phyloP scores from a whole-genome alignment of 2,797 vertebrate species.

The Smutsia temminckii region DNA sequence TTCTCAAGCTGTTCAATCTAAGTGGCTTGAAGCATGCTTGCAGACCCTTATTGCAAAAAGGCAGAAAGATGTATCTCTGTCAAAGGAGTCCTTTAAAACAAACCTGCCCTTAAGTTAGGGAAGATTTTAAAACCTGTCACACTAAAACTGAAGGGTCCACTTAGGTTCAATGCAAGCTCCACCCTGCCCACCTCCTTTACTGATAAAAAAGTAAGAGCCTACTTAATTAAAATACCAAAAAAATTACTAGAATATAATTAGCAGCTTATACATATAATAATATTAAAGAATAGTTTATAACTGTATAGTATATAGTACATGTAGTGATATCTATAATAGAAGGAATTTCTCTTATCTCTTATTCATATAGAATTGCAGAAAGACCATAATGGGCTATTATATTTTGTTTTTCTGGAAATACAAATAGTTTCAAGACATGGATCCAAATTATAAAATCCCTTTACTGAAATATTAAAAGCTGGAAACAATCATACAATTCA shows the following conservation, averaged over 20 bases:
- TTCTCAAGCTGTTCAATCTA: conserved; percentile 53
- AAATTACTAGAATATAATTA: conserved; percentile 57
- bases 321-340: too few relatives aligned
- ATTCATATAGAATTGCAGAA: conserved; percentile 9
- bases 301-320: too few relatives aligned
- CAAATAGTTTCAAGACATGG: background rate
- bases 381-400: background rate
- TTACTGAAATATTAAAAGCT: background rate
- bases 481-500: background rate
- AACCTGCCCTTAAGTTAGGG: conserved; percentile 21
- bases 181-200: conserved; percentile 10
- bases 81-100: conserved; percentile 14
- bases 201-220: conserved; percentile 6
- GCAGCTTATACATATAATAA: background rate
- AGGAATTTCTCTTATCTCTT: background rate
- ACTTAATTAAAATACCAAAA: background rate
- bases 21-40: background rate
- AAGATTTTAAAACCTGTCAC: conserved; percentile 55
- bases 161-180: conserved; percentile 70
- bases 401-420: background rate
- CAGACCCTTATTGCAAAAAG: conserved; percentile 4
- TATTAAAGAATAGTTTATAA: too few relatives aligned
- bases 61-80: conserved; percentile 17
- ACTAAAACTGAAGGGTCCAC: conserved; percentile 63
- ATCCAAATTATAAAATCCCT: background rate